Evolutionary conservation across 2,888 invertebrate species (phyloP).

Genomic region (Xylota sylvarum): DNA sequence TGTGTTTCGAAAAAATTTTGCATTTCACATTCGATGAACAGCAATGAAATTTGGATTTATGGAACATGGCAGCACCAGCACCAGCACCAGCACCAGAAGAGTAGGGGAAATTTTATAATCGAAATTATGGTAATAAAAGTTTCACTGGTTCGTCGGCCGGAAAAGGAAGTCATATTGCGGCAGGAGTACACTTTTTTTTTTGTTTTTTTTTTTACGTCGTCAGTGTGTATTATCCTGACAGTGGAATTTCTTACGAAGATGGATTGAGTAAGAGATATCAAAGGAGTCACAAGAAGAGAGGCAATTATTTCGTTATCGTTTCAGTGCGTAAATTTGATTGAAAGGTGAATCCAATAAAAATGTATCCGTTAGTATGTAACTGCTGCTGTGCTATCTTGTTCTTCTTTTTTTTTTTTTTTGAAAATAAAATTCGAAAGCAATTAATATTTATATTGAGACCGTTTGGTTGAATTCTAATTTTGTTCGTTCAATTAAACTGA

Average conservation of each 20-base stretch:
- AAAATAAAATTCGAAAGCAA: constrained; percentile 31
- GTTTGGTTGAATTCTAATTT: constrained; percentile 6
- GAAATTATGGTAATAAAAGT: constrained; percentile 74
- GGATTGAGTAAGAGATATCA: constrained; percentile 48
- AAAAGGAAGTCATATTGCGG: constrained; percentile 55
- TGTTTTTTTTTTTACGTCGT: constrained; percentile 11
- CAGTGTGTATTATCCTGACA: constrained; percentile 39
- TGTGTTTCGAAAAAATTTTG: constrained; percentile 35
- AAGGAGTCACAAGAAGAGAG: constrained; percentile 24
- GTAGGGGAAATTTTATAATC: constrained; percentile 55
- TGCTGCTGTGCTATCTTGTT: not conserved
- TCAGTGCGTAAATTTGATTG: constrained; percentile 74
- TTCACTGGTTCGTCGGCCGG: constrained; percentile 48
- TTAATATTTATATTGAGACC: constrained; percentile 35
- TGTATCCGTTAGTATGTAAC: not conserved
- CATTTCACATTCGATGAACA: constrained; percentile 71
- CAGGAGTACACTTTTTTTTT: constrained; percentile 37
- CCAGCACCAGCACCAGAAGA: constrained; percentile 4
- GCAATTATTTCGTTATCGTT: constrained; percentile 73
- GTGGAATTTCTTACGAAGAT: constrained; percentile 66
- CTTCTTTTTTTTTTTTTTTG: not conserved
- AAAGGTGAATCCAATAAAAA: constrained; percentile 71
- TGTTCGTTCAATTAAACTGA: constrained; percentile 20
- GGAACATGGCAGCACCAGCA: constrained; percentile 33
- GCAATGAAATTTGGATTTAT: constrained; percentile 72